phyloP scores from a whole-genome alignment of 1,140 invertebrate genomes.

The Ceratitis capitata region DNA sequence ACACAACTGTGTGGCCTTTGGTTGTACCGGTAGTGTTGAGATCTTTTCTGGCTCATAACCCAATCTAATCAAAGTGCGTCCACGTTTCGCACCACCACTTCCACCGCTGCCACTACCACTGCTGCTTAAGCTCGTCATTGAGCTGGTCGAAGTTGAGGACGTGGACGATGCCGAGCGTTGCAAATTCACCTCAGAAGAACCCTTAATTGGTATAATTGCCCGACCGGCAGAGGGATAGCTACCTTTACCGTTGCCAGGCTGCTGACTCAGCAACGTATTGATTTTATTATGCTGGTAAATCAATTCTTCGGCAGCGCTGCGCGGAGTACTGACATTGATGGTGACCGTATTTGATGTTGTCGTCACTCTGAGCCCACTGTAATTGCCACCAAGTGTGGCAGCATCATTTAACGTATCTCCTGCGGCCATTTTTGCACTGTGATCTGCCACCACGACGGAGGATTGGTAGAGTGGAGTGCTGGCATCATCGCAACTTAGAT shows the following conservation, averaged over 20 bases:
- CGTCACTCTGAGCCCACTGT: slow-evolving; percentile 44
- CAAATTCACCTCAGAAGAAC: slow-evolving; percentile 53
- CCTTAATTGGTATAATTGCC: slow-evolving; percentile 59
- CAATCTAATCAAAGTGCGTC: slow-evolving; percentile 56
- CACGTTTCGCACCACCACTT: slow-evolving; percentile 44
- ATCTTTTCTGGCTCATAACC: slow-evolving; percentile 57
- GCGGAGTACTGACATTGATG: slow-evolving; percentile 66
- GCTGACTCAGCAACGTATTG: slow-evolving; percentile 56
- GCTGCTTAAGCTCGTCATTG: slow-evolving; percentile 54
- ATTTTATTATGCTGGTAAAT: slow-evolving; percentile 60
- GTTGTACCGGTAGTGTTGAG: not conserved
- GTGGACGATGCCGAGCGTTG: slow-evolving; percentile 60
- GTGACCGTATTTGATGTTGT: slow-evolving; percentile 69
- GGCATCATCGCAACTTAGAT: slow-evolving; percentile 69
- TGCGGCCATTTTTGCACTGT: slow-evolving; percentile 34
- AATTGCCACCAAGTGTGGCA: slow-evolving; percentile 37
- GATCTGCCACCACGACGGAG: slow-evolving; percentile 73
- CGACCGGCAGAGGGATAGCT: slow-evolving; percentile 41
- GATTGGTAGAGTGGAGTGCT: slow-evolving; percentile 73
- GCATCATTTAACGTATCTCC: not conserved
- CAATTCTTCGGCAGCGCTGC: slow-evolving; percentile 51
- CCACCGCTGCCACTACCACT: slow-evolving; percentile 49
- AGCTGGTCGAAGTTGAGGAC: slow-evolving; percentile 60
- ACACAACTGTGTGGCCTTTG: not conserved
- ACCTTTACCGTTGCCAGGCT: not conserved